A percentile compares a stretch with the other conserved stretches of the same genome.
Conservation (phyloP, 2,113 vertebrate genomes). For the Mus pahari region DNA sequence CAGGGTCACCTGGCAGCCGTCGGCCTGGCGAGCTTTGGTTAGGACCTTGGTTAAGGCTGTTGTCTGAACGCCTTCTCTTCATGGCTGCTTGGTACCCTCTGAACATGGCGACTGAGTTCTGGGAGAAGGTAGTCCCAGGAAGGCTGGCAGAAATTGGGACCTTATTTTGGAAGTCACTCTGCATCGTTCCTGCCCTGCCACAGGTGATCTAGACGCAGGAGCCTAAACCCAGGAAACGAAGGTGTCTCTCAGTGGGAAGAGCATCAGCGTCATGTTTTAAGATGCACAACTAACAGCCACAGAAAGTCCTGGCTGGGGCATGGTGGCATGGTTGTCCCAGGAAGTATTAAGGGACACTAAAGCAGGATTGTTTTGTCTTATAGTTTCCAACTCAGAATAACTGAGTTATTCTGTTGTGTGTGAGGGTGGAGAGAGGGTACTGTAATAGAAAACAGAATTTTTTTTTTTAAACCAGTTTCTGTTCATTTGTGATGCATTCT, state of each 20-base stretch:
- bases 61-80: background rate
- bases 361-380: background rate
- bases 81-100: background rate
- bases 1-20: background rate
- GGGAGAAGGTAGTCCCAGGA: background rate
- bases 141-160: background rate
- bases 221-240: background rate
- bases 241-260: background rate
- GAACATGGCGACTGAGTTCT: background rate
- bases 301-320: background rate
- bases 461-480: background rate
- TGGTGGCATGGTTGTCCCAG: background rate
- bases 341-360: background rate
- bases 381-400: background rate
- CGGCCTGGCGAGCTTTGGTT: background rate
- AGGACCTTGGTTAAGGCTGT: background rate
- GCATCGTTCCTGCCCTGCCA: background rate
- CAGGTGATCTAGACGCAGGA: background rate
- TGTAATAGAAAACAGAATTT: background rate
- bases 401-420: no score
- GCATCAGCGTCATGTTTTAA: background rate
- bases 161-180: background rate
- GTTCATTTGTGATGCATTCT: background rate
- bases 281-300: background rate
- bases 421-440: background rate